These are phyloP conservation scores for Cordilura impudica DNA, from an alignment of 2,888 invertebrate species.

Conservation along the genomic window DNA sequence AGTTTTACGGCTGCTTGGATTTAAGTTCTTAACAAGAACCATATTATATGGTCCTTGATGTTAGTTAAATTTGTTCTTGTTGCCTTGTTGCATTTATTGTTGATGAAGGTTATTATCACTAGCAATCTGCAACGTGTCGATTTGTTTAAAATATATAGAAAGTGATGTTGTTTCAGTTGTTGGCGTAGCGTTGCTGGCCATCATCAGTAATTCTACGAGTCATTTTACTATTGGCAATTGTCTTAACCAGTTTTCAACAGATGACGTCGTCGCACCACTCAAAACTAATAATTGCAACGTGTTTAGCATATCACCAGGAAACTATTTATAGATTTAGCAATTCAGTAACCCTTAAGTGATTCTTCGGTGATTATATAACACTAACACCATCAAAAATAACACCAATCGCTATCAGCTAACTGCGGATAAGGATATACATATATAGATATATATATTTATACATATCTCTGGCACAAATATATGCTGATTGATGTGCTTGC, in stretches of 20 bases:
- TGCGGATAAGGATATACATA: not conserved
- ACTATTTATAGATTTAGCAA: conserved; percentile 18
- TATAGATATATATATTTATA: not conserved
- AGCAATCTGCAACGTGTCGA: conserved; percentile 26
- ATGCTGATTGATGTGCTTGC: conserved; percentile 46
- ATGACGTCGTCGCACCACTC: conserved; percentile 18
- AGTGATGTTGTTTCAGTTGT: not conserved
- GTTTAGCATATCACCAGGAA: conserved; percentile 27
- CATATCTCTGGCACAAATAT: conserved; percentile 6
- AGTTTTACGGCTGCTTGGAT: not conserved
- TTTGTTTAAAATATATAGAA: conserved; percentile 5
- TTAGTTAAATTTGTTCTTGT: not conserved
- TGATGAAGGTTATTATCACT: conserved; percentile 34
- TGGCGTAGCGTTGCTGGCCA: not conserved
- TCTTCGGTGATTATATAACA: not conserved
- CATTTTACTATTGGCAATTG: conserved; percentile 38
- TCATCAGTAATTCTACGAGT: conserved; percentile 35
- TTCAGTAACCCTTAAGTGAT: not conserved
- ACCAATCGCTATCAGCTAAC: not conserved
- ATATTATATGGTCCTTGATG: too few relatives aligned
- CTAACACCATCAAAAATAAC: not conserved
- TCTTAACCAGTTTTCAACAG: conserved; percentile 5
- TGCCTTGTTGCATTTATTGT: conserved; percentile 21
- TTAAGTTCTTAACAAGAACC: too few relatives aligned
- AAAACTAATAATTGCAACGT: conserved; percentile 50